Base-by-base conservation (phyloP, 1,140 invertebrate species). In the Drosophila pseudoananassae region DNA sequence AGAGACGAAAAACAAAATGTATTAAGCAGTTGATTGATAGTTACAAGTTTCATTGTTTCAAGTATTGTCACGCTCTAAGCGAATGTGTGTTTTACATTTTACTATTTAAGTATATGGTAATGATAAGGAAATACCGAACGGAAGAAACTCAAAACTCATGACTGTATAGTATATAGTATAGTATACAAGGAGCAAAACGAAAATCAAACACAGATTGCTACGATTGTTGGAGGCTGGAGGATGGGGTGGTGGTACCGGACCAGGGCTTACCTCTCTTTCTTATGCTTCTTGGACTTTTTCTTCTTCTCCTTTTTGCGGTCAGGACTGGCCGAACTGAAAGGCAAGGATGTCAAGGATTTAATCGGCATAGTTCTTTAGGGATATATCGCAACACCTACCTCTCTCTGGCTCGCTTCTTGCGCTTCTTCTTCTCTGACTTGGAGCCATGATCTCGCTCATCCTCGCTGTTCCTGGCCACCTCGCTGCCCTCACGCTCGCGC, bases 241-340 rank as follows among this genome's bases (percentile, higher is more conserved):
- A 55, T 49, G 31, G 9, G 33, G 25, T 49, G 31, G 9, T 29
- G 25, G 14, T 31, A 38, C 23, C 29, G 14, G 1, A 54, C 31
- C 46, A 45, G 36, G 29, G 38, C 83, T 93, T 93, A 95, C 94
- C 94, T 95, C 70, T 95, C 94, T 92, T 94, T 95, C 90, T 95
- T 95, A 76, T 93, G 93, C 84, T 94, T 95, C 89, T 95, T 95
- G 0, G 94, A 94, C 88, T 95, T 95, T 90, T 95, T 95, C 92
- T 95, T 95, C 80, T 94, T 94, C 29, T 93, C 92, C 87, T 94
- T 95, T 80, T 94, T 94, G 12, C 92, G 92, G 84, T 95, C 94
- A 74, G 94, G 94, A 78, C 92, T 93, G 9, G 94, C 94, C 56
- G 92, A 92, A 77, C 94, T 95, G 4, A 0, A 27, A 23, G 0